Evolutionary conservation across 1,140 invertebrate genomes (phyloP).

Genomic region (Trialeurodes vaporariorum): DNA sequence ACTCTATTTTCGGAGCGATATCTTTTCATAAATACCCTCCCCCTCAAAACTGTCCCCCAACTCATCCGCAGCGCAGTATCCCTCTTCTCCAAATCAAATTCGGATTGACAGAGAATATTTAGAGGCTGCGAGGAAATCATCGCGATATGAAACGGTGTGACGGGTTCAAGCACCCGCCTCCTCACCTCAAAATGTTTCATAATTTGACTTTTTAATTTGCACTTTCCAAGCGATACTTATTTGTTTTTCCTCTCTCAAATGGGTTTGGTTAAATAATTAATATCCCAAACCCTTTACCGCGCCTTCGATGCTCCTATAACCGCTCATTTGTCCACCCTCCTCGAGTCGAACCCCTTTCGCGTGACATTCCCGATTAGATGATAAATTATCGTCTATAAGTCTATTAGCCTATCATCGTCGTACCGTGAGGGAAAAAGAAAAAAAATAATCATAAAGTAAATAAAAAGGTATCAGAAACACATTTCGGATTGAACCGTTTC

Average conservation of each 20-base stretch:
- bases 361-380: neutral
- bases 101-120: too few relatives aligned
- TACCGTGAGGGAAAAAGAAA: too few relatives aligned
- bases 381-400: neutral
- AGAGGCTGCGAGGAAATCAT: too few relatives aligned
- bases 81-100: too few relatives aligned
- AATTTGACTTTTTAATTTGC: slow-evolving; percentile 1
- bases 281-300: neutral
- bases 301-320: neutral
- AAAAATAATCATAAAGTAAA: neutral
- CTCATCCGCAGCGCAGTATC: too few relatives aligned
- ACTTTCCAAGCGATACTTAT: neutral
- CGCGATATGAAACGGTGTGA: too few relatives aligned
- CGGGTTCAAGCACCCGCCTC: too few relatives aligned
- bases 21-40: too few relatives aligned
- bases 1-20: too few relatives aligned
- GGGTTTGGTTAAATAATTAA: neutral
- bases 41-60: too few relatives aligned
- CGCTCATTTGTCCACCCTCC: neutral
- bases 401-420: neutral
- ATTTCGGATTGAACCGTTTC: neutral
- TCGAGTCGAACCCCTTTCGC: neutral
- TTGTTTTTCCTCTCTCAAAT: neutral
- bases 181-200: neutral
- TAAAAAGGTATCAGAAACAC: neutral